These are phyloP conservation scores for Petrocephalus microphthalmus DNA, from an alignment of 2,113 vertebrate species.

Conservation along the genomic window DNA sequence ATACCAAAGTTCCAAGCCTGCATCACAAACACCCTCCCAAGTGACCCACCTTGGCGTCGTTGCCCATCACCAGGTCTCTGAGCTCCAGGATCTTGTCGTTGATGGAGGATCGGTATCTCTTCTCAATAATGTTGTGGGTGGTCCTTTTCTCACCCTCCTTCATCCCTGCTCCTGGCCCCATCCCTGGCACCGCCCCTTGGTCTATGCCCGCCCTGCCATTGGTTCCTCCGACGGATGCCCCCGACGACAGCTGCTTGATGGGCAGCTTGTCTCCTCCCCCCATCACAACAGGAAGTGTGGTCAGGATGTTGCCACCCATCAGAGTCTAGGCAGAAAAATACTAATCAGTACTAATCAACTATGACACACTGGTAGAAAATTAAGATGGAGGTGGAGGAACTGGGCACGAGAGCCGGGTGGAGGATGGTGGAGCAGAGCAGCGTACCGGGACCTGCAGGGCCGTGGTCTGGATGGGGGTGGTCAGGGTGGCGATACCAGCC, in stretches of 20 bases:
- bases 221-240: constrained; percentile 61
- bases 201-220: constrained; percentile 60
- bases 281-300: constrained; percentile 91
- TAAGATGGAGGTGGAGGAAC: neutral
- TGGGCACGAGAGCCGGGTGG: neutral
- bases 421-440: neutral
- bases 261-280: constrained; percentile 89
- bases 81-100: constrained; percentile 97
- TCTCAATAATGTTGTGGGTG: constrained; percentile 98
- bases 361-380: neutral
- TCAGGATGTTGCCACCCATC: constrained; percentile 91
- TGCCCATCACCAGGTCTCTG: constrained; percentile 93
- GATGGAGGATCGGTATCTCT: constrained; percentile 92
- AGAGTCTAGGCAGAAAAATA: constrained; percentile 66
- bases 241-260: constrained; percentile 80
- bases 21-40: neutral
- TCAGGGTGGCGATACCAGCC: constrained; percentile 73
- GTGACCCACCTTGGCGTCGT: constrained; percentile 79
- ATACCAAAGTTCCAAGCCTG: neutral
- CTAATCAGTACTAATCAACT: neutral
- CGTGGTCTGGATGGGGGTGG: constrained; percentile 82
- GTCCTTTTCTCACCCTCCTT: constrained; percentile 94
- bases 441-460: constrained; percentile 78
- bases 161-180: constrained; percentile 63
- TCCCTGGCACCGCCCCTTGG: constrained; percentile 40